Evolutionary conservation across 1,140 invertebrate species (phyloP).

Genomic region (Lerema accius): DNA sequence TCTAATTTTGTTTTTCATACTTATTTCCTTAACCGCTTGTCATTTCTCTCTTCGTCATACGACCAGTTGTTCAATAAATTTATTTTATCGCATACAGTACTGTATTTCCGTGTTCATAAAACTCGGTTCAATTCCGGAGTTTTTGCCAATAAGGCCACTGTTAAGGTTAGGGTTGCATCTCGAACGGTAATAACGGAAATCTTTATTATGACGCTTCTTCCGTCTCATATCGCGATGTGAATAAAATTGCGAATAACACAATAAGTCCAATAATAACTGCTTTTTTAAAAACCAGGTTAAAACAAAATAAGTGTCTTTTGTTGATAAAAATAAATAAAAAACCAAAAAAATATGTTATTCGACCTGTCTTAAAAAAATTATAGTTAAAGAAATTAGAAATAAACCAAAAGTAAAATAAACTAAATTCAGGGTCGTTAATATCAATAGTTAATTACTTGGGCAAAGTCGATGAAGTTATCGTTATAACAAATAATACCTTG

Average conservation of each 20-base stretch:
- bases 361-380: no score
- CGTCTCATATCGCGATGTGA: conserved; percentile 5
- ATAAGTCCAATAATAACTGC: no score
- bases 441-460: no score
- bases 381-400: no score
- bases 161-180: conserved; percentile 41
- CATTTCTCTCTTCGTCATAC: not conserved
- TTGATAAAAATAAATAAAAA: no score
- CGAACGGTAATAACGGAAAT: conserved; percentile 12
- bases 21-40: not conserved
- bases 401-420: no score
- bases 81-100: conserved; percentile 13
- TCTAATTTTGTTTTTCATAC: no score
- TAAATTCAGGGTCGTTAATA: no score
- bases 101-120: conserved; percentile 54
- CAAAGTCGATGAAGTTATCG: conserved; percentile 11
- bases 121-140: conserved; percentile 58
- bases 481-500: conserved; percentile 4
- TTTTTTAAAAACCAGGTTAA: no score
- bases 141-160: conserved; percentile 55
- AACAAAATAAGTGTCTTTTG: no score
- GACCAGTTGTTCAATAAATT: conserved; percentile 17
- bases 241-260: no score
- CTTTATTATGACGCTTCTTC: conserved; percentile 10
- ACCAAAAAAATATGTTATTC: no score